Evolutionary conservation across 2,888 invertebrate species (phyloP), one percentile per base, ranked within the genome.

Genomic region (Lagria hirta): DNA sequence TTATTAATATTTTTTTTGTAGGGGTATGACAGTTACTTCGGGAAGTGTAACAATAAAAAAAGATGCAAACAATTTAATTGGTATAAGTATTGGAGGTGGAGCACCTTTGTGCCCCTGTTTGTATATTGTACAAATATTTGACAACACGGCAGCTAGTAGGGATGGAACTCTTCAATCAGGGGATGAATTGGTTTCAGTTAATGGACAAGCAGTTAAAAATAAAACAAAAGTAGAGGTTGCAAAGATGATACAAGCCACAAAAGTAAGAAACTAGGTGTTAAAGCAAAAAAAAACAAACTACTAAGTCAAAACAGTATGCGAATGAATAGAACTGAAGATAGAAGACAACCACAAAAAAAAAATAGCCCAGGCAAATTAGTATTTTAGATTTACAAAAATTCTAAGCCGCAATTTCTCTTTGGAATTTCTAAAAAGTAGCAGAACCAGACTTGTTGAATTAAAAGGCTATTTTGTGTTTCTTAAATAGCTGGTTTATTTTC

Each of bases 171-270:
- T 99, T 3, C 93, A 96, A 66, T 89, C 96, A 41, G 99, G 99
- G 0, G 99, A 99, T 72, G 99, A 99, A 70, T 75, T 99, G 44
- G 86, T 96, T 1, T 94, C 93, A 0, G 91, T 99, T 1, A 96
- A 95, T 68, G 88, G 88, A 0, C 84, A 86, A 48, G 83, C 88
- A 0, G 95, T 98, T 1, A 97, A 96, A 68, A 97, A 97, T 3
- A 92, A 94, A 72, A 95, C 94, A 1, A 99, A 99, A 75, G 90
- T 93, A 0, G 96, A 98, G 73, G 99, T 99, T 2, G 99, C 99
- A n/a, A 92, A 96, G 71, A 89, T 98, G 89, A 99, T 99, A 60
- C 98, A 99, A 70, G 79, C 89, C 1, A 84, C 88, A 14, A 85
- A 90, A 75, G 88, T 88, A 64, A 47, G 48, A 43, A n/a, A n/a